Percentiles rank a stretch among this genome's conserved stretches.
Conservation (phyloP, 2,113 vertebrate species). For the Lates calcarifer region DNA sequence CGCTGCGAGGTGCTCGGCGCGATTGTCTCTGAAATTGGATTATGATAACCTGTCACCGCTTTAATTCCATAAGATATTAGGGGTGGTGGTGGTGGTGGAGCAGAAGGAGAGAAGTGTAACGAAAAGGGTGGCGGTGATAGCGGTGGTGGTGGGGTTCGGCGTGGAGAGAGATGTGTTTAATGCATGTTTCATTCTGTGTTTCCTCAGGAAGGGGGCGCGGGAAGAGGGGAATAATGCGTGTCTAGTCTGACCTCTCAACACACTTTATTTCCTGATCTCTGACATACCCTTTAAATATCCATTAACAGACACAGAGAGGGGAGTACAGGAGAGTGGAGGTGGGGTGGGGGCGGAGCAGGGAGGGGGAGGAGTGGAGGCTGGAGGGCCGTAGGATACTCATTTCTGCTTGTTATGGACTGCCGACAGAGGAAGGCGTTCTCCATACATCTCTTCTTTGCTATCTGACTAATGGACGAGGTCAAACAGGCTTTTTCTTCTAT, state of each 20-base stretch:
- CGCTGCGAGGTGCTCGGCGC: conserved; percentile 74
- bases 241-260: conserved; percentile 57
- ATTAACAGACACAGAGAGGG: conserved; percentile 68
- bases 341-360: not conserved
- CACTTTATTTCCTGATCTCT: conserved; percentile 74
- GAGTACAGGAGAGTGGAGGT: conserved; percentile 33
- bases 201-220: conserved; percentile 59
- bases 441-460: conserved; percentile 12
- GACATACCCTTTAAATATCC: conserved; percentile 80
- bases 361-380: not conserved
- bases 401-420: conserved; percentile 56
- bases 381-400: conserved; percentile 36
- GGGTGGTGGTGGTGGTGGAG: conserved; percentile 63
- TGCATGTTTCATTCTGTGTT: conserved; percentile 67
- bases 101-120: conserved; percentile 55
- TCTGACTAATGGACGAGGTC: conserved; percentile 55
- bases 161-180: conserved; percentile 66
- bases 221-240: conserved; percentile 54
- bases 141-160: not conserved
- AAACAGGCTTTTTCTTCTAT: conserved; percentile 26
- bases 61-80: conserved; percentile 86
- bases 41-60: conserved; percentile 87
- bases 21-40: conserved; percentile 89
- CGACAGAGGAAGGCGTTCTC: conserved; percentile 18
- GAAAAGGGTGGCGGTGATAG: conserved; percentile 13